phyloP scores from a whole-genome alignment of 1,140 invertebrate genomes.

The Lordiphosa stackelbergi region DNA sequence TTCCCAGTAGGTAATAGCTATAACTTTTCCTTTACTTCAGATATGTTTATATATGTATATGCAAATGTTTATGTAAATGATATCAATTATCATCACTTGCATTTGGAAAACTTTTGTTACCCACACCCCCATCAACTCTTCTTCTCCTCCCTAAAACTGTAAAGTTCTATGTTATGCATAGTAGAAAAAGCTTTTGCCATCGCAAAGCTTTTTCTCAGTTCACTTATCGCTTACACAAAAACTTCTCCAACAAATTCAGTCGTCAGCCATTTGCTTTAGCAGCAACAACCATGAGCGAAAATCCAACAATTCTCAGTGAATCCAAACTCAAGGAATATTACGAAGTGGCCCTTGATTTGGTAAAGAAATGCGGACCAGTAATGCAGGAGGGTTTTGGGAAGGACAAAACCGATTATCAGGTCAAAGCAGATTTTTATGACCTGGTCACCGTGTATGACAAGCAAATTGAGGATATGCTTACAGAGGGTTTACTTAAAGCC shows the following conservation, averaged over 20 bases:
- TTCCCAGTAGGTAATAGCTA: too few species aligned
- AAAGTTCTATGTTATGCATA: conserved; percentile 27
- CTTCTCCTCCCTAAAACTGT: conserved; percentile 11
- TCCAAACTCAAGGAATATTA: conserved; percentile 63
- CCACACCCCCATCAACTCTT: conserved; percentile 12
- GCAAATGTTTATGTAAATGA: too few species aligned
- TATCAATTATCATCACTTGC: too few species aligned
- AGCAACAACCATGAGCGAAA: conserved; percentile 38
- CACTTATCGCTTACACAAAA: conserved; percentile 2
- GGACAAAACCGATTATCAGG: conserved; percentile 79
- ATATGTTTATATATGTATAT: too few species aligned
- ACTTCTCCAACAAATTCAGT: conserved; percentile 16
- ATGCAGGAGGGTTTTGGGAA: conserved; percentile 78
- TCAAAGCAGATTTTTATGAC: conserved; percentile 83
- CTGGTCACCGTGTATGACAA: conserved; percentile 88
- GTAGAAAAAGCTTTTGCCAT: conserved; percentile 21
- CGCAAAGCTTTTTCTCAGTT: conserved; percentile 25
- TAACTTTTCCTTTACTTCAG: too few species aligned
- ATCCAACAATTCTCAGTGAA: conserved; percentile 22
- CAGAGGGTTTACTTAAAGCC: conserved; percentile 79
- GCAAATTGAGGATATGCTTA: conserved; percentile 83
- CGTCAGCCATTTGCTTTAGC: conserved; percentile 18
- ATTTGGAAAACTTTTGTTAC: too few species aligned
- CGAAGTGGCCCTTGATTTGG: conserved; percentile 62
- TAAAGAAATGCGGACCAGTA: conserved; percentile 69